Conservation (phyloP, 2,797 vertebrate genomes). For the Denticeps clupeoides region DNA sequence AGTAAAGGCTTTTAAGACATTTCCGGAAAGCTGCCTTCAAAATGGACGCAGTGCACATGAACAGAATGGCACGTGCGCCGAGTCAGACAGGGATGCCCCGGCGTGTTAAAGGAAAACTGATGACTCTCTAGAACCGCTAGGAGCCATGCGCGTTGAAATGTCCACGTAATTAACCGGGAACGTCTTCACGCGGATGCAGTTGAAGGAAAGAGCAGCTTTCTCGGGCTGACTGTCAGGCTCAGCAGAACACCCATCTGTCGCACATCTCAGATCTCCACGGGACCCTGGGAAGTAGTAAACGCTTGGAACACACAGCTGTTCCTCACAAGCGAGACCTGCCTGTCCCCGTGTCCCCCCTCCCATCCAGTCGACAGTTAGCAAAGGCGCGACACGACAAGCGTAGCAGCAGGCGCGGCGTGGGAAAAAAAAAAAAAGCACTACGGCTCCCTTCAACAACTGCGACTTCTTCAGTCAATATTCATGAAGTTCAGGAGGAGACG, state of each 20-base stretch:
- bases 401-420: no score
- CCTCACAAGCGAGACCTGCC: slow-evolving; percentile 11
- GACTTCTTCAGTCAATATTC: slow-evolving; percentile 23
- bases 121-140: no score
- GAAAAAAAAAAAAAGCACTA: no score
- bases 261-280: slow-evolving; percentile 1
- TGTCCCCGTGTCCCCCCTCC: slow-evolving; percentile 3
- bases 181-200: no score
- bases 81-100: no score
- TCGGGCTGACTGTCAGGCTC: slow-evolving; percentile 11
- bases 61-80: no score
- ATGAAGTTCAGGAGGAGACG: slow-evolving; percentile 1
- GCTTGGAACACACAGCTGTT: slow-evolving; percentile 12
- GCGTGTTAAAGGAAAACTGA: no score
- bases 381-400: no score
- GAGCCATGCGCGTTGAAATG: no score
- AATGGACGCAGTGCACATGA: neutral
- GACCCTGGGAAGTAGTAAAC: slow-evolving; percentile 9
- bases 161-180: no score
- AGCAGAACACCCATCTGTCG: slow-evolving; percentile 14
- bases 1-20: neutral
- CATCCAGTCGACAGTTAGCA: slow-evolving; percentile 9
- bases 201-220: no score
- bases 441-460: neutral
- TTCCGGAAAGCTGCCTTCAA: neutral